phyloP scores from a whole-genome alignment of 2,888 invertebrate genomes.

The Clepsis dumicolana region DNA sequence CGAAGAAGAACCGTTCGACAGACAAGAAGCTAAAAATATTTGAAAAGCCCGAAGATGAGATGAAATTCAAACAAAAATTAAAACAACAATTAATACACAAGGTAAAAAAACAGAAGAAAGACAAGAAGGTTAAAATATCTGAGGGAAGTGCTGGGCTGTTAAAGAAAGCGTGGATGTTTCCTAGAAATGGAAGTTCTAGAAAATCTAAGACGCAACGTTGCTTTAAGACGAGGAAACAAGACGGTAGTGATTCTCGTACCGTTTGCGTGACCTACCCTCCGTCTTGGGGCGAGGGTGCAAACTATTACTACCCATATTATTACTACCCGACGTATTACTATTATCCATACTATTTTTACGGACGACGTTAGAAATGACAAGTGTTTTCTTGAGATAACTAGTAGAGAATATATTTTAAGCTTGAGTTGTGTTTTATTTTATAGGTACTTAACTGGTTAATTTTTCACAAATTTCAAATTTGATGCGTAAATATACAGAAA shows the following conservation, averaged over 20 bases:
- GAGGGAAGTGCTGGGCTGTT: neutral
- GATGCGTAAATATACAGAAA: too few relatives aligned
- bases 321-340: constrained; percentile 47
- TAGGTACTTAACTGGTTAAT: too few relatives aligned
- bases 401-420: neutral
- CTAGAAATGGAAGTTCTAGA: neutral
- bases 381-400: neutral
- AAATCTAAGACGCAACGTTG: constrained; percentile 4
- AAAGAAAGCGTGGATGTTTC: neutral
- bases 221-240: neutral
- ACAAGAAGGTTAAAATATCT: neutral
- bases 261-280: neutral
- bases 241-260: neutral
- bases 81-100: neutral
- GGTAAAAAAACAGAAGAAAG: neutral
- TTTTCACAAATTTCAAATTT: too few relatives aligned
- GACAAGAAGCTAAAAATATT: neutral
- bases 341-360: constrained; percentile 45
- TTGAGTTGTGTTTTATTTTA: too few relatives aligned
- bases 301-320: constrained; percentile 46
- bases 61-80: neutral
- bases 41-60: neutral
- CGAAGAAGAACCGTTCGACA: neutral
- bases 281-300: neutral
- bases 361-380: constrained; percentile 39